Conservation (phyloP, 2,888 invertebrate species). For the Microdon myrmicae region DNA sequence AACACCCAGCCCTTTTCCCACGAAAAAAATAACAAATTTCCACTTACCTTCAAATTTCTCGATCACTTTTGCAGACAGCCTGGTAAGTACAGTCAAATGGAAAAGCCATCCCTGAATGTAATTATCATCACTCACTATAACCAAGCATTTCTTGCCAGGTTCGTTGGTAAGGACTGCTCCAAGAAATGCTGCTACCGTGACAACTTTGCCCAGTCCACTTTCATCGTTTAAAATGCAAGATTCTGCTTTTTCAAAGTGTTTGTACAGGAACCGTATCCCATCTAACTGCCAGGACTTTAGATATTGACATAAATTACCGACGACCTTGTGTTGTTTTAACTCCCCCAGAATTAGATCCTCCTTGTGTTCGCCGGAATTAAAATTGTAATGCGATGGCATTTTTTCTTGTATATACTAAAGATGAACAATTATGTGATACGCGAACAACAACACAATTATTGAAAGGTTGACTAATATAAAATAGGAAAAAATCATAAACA, state of each 20-base stretch:
- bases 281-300: constrained; percentile 62
- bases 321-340: constrained; percentile 55
- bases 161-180: constrained; percentile 53
- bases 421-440: constrained; percentile 58
- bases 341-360: constrained; percentile 59
- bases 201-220: constrained; percentile 63
- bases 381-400: constrained; percentile 60
- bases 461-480: constrained; percentile 62
- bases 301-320: constrained; percentile 59
- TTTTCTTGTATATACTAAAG: constrained; percentile 20
- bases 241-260: constrained; percentile 59
- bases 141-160: constrained; percentile 57
- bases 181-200: constrained; percentile 58
- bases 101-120: constrained; percentile 62
- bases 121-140: constrained; percentile 61
- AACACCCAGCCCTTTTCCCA: too few species aligned
- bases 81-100: constrained; percentile 60
- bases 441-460: constrained; percentile 63
- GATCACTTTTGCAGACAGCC: constrained; percentile 57
- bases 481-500: constrained; percentile 65
- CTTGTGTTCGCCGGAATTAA: constrained; percentile 58
- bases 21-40: too few species aligned
- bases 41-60: constrained; percentile 57
- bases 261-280: constrained; percentile 61
- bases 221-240: constrained; percentile 64